A percentile compares a stretch with the other conserved stretches of the same genome.
phyloP scores from a whole-genome alignment of 2,888 invertebrate genomes.

The Maniola hyperantus region DNA sequence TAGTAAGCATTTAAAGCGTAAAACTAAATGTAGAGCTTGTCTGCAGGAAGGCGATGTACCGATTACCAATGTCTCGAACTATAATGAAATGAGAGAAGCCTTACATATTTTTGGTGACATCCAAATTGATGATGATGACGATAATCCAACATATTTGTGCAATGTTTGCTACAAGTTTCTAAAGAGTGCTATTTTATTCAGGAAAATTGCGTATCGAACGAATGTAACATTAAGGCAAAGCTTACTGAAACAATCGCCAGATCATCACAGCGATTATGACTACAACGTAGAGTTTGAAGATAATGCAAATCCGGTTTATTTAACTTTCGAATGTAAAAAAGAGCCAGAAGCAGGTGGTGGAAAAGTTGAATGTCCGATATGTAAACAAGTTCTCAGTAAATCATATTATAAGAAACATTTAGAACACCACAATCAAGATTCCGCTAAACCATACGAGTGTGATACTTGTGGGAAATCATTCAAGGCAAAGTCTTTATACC shows the following conservation, averaged over 20 bases:
- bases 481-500: constrained; percentile 50
- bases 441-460: constrained; percentile 49
- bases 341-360: neutral
- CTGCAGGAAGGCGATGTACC: constrained; percentile 53
- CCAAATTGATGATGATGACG: constrained; percentile 37
- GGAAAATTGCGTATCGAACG: constrained; percentile 56
- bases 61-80: constrained; percentile 47
- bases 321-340: neutral
- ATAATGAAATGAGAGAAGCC: constrained; percentile 17
- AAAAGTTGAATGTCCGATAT: constrained; percentile 6
- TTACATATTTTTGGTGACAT: neutral
- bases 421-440: constrained; percentile 51
- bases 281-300: neutral
- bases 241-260: constrained; percentile 24
- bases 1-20: constrained; percentile 15
- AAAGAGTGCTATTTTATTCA: constrained; percentile 58
- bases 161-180: constrained; percentile 57
- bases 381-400: neutral
- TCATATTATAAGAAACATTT: constrained; percentile 44
- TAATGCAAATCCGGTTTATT: neutral
- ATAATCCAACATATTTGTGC: constrained; percentile 58
- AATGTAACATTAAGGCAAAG: constrained; percentile 51
- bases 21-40: constrained; percentile 58
- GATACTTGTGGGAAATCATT: constrained; percentile 54
- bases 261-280: neutral